Evolutionary conservation across 2,888 invertebrate species (phyloP).

Genomic region (Siphlonurus alternatus): DNA sequence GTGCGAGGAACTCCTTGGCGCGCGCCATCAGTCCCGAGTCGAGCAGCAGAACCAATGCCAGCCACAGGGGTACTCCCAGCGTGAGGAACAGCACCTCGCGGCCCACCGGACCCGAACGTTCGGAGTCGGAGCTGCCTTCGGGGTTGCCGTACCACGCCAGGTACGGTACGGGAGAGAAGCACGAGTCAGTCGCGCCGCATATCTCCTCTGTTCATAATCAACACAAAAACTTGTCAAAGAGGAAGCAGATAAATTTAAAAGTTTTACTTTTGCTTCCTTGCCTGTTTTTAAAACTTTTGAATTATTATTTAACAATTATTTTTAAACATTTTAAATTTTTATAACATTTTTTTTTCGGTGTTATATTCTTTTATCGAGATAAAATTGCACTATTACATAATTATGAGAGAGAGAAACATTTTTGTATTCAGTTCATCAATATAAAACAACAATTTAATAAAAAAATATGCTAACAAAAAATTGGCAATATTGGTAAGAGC

Average conservation of each 20-base stretch:
- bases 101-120: constrained; percentile 13
- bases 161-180: constrained; percentile 3
- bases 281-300: too few species aligned
- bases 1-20: constrained; percentile 12
- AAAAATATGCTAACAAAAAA: too few species aligned
- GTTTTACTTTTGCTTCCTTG: too few species aligned
- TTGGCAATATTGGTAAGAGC: too few species aligned
- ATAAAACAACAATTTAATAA: too few species aligned
- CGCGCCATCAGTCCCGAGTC: constrained; percentile 15
- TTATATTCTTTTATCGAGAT: too few species aligned
- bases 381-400: too few species aligned
- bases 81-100: constrained; percentile 14
- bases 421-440: too few species aligned
- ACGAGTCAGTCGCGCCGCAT: neutral
- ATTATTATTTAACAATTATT: too few species aligned
- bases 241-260: neutral
- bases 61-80: constrained; percentile 14
- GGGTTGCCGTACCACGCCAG: neutral
- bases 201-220: constrained; percentile 5
- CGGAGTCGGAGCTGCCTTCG: neutral
- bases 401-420: too few species aligned
- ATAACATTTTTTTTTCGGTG: too few species aligned
- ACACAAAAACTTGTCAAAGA: neutral
- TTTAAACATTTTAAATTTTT: too few species aligned
- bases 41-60: constrained; percentile 14